Base-by-base conservation (phyloP, 2,113 vertebrate species). In the Poeciliopsis prolifica region DNA sequence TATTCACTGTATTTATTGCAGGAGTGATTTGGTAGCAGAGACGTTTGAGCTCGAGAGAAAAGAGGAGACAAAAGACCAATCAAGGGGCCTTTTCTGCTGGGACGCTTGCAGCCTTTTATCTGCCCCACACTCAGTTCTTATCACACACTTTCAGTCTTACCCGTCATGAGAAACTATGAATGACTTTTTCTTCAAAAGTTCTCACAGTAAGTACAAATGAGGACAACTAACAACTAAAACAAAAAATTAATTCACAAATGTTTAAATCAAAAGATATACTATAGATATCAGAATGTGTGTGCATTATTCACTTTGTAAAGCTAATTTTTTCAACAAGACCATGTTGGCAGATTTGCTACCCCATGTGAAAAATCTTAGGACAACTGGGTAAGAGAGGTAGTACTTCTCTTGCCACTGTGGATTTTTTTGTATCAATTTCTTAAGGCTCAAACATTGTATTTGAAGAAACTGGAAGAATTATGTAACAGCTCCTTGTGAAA, bases 51-150 rank as follows among this genome's bases (percentile, higher is more conserved):
- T 76, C 64, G 66, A 82, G 72, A 75, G 75, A 83, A 72, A 74
- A 58, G 69, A 17, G 65, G 62, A 85, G 75, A 87, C 82, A 89
- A 90, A 81, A 75, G 73, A 70, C 69, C 80, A 87, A 89, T 90
- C 70, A 80, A 48, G 31, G 62, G 29, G 69, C n/a, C n/a, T 66
- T 78, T 80, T 82, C 81, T 71, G 61, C 29, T 71, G 73, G 66
- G 87, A 85, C 12, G 65, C 81, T 76, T 79, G 60, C 37, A 75
- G 83, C 69, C 66, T 61, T 78, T 91, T 83, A 91, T 88, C 83
- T 86, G 54, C 72, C 69, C 51, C 4, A 70, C 72, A 75, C 66
- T 79, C 75, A 48, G 51, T 29, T 66, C 88, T 86, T 80, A 88
- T 90, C 82, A 65, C 78, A 76, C 60, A 70, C 64, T 78, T 85